These are phyloP conservation scores for Epistrophe grossulariae DNA, from an alignment of 2,888 invertebrate species.

Conservation along the genomic window DNA sequence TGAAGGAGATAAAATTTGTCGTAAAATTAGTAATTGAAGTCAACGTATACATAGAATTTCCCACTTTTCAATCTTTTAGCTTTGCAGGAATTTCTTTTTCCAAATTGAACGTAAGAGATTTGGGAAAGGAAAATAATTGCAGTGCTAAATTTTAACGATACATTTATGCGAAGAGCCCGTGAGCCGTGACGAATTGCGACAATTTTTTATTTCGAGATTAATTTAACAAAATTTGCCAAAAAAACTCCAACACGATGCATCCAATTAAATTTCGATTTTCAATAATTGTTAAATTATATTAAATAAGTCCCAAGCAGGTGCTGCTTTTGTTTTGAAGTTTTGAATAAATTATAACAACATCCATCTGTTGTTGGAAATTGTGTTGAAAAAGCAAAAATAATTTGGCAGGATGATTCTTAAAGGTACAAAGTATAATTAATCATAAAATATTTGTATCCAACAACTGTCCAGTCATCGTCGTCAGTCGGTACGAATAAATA, in stretches of 20 bases:
- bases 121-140: not conserved
- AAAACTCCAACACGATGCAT: not conserved
- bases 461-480: constrained; percentile 13
- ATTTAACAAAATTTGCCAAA: not conserved
- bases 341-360: constrained; percentile 49
- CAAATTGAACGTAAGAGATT: constrained; percentile 42
- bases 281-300: constrained; percentile 6
- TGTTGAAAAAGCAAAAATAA: constrained; percentile 30
- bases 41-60: not conserved
- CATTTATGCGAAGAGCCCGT: not conserved
- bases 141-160: constrained; percentile 19
- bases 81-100: constrained; percentile 24
- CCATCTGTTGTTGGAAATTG: constrained; percentile 42
- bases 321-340: not conserved
- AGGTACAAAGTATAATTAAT: constrained; percentile 55
- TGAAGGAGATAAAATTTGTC: constrained; percentile 70
- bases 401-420: constrained; percentile 20
- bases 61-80: constrained; percentile 25
- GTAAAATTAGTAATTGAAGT: constrained; percentile 73
- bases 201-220: constrained; percentile 8
- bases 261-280: constrained; percentile 49
- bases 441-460: constrained; percentile 35
- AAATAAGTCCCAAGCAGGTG: constrained; percentile 45
- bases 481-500: not conserved
- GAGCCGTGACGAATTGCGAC: constrained; percentile 21